These are phyloP conservation scores for Melanostigma gelatinosum DNA, from an alignment of 2,113 vertebrate genomes.

Conservation along the genomic window DNA sequence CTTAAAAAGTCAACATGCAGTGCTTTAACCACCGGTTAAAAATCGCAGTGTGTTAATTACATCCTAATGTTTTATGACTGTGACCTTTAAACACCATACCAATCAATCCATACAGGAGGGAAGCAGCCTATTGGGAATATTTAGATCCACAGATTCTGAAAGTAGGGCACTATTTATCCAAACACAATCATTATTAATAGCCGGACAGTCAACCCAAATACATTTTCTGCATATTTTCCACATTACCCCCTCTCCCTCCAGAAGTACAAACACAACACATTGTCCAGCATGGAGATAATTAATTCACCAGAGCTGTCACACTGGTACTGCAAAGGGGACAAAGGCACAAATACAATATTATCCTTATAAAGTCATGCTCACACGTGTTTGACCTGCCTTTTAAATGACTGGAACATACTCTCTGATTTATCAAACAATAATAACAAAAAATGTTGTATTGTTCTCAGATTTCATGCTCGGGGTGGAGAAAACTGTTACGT, in stretches of 20 bases:
- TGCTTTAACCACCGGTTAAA: slow-evolving; percentile 78
- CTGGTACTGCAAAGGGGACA: slow-evolving; percentile 26
- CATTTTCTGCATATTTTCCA: slow-evolving; percentile 80
- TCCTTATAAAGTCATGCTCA: slow-evolving; percentile 35
- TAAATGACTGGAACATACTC: slow-evolving; percentile 1
- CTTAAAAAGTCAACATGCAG: slow-evolving; percentile 66
- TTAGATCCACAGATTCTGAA: slow-evolving; percentile 83
- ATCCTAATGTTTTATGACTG: slow-evolving; percentile 84
- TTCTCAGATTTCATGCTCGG: not conserved
- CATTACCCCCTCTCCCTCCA: slow-evolving; percentile 48
- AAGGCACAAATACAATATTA: slow-evolving; percentile 32
- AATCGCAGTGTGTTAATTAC: slow-evolving; percentile 81
- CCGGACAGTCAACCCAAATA: slow-evolving; percentile 84
- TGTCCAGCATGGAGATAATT: slow-evolving; percentile 47
- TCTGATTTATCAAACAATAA: slow-evolving; percentile 1
- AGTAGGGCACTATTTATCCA: slow-evolving; percentile 86
- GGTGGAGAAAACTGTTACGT: not conserved
- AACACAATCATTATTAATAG: slow-evolving; percentile 85
- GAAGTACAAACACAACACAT: slow-evolving; percentile 32
- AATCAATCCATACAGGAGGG: slow-evolving; percentile 82
- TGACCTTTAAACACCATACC: slow-evolving; percentile 85
- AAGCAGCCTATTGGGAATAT: slow-evolving; percentile 84
- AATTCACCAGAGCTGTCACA: slow-evolving; percentile 40
- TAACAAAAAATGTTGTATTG: not conserved
- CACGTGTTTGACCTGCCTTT: slow-evolving; percentile 39